Evolutionary conservation across 2,113 vertebrate genomes (phyloP), one percentile per base, ranked within the genome.

Genomic region (Ptychochromis oligacanthus): DNA sequence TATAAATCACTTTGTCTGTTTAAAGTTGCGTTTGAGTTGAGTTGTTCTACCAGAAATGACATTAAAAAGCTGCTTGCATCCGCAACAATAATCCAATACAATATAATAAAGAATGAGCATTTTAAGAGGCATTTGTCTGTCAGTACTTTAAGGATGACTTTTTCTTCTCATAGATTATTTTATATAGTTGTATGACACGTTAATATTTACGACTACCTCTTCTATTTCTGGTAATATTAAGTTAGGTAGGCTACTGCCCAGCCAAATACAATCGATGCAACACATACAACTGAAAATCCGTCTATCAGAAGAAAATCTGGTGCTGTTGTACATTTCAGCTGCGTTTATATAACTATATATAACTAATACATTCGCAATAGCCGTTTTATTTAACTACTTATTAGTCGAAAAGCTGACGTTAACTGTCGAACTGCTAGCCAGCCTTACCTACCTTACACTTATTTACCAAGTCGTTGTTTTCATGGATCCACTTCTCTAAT

Each of bases 401-500:
- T 28, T 31, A 52, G 49, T 31, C 65, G 24, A 14, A 52, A 17
- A 72, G 17, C 24, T 72, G 43, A 15, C 18, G 6, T 38, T 22
- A 31, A 64, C 18, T 43, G 34, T 34, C 6, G 13, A 56, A 15
- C 54, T n/a, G 12, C 10, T 24, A 4, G 43, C 18, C 31, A 58
- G 60, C 72, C 22, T 49, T n/a, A 67, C 80, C 5, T 90, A 96
- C 95, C 93, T 94, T 92, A 88, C 89, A 95, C n/a, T 84, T 93
- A 20, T 82, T 87, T 6, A 94, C 91, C 31, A 95, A 38, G 12
- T 57, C 72, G 89, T 96, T 95, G 84, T 95, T 96, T 83, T 96
- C 94, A 54, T 93, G 80, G 20, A 58, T 75, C 96, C 95, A 96
- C 24, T 10, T 76, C 3, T 91, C 64, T 62, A 87, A 38, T 74